These are phyloP conservation scores for Ptychobarbus kaznakovi DNA, from an alignment of 2,797 vertebrate genomes.

Conservation along the genomic window DNA sequence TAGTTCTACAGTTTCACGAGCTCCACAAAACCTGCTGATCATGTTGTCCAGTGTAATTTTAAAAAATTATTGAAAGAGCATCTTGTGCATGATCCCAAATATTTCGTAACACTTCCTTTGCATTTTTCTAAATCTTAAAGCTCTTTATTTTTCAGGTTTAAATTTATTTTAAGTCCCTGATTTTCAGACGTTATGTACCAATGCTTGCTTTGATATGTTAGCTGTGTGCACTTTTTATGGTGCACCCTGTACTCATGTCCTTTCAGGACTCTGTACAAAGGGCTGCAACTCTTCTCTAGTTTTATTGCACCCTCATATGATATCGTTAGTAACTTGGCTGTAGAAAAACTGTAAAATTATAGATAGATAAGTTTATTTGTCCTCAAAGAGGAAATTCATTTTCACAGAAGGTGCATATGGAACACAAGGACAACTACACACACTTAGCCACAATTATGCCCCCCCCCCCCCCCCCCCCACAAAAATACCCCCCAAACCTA, in stretches of 20 bases:
- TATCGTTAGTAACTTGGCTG: background rate
- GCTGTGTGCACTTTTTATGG: conserved; percentile 32
- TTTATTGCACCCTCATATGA: conserved; percentile 16
- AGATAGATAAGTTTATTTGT: too few relatives aligned
- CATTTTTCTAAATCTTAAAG: background rate
- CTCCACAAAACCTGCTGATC: background rate
- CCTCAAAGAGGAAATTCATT: too few relatives aligned
- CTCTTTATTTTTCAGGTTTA: background rate
- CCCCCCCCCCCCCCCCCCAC: too few relatives aligned
- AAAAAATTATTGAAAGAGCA: too few relatives aligned
- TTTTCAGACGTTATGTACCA: conserved; percentile 35
- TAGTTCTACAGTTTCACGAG: background rate
- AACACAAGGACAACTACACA: too few relatives aligned
- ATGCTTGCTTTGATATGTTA: conserved; percentile 53
- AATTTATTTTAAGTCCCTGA: background rate
- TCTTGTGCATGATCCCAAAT: background rate
- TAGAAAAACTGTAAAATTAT: too few relatives aligned
- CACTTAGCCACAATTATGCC: too few relatives aligned
- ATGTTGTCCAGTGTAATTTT: background rate
- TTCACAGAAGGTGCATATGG: too few relatives aligned
- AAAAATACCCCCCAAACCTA: too few relatives aligned
- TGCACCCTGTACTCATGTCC: conserved; percentile 1
- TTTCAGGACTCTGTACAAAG: conserved; percentile 13
- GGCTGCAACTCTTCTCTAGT: conserved; percentile 4
- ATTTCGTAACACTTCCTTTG: background rate